phyloP scores from a whole-genome alignment of 2,888 invertebrate genomes.

The Drosophila kanekoi region DNA sequence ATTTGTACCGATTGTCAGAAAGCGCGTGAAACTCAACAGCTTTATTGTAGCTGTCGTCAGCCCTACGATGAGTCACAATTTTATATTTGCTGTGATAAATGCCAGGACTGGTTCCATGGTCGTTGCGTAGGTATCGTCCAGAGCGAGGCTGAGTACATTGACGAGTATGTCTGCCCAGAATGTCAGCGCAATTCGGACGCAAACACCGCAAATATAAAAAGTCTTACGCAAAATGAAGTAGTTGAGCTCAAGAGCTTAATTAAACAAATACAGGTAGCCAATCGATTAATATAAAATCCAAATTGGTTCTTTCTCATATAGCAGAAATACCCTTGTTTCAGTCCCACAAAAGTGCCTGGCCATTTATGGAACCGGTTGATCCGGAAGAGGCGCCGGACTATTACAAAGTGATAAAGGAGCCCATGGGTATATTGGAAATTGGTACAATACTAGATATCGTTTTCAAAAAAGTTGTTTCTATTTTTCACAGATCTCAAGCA shows the following conservation, averaged over 20 bases:
- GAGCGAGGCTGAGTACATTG: slow-evolving; percentile 97
- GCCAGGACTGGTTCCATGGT: slow-evolving; percentile 99
- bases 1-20: slow-evolving; percentile 94
- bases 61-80: slow-evolving; percentile 99
- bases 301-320: not conserved
- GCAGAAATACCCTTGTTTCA: slow-evolving; percentile 82
- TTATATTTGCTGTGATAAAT: slow-evolving; percentile 99
- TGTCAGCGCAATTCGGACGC: slow-evolving; percentile 96
- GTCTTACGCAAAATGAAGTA: slow-evolving; percentile 91
- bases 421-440: slow-evolving; percentile 91
- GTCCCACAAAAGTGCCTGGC: slow-evolving; percentile 98
- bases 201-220: slow-evolving; percentile 96
- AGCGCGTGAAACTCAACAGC: slow-evolving; percentile 94
- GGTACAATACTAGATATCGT: not conserved
- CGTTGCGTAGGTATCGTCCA: slow-evolving; percentile 97
- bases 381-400: slow-evolving; percentile 98
- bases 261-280: slow-evolving; percentile 92
- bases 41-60: slow-evolving; percentile 97
- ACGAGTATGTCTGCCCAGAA: slow-evolving; percentile 98
- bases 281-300: not conserved
- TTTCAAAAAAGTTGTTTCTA: not conserved
- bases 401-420: slow-evolving; percentile 97
- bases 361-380: slow-evolving; percentile 98
- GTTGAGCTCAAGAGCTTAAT: slow-evolving; percentile 93
- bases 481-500: slow-evolving; percentile 93